Base-by-base conservation (phyloP, 2,113 vertebrate species). In the Paramormyrops kingsleyae region DNA sequence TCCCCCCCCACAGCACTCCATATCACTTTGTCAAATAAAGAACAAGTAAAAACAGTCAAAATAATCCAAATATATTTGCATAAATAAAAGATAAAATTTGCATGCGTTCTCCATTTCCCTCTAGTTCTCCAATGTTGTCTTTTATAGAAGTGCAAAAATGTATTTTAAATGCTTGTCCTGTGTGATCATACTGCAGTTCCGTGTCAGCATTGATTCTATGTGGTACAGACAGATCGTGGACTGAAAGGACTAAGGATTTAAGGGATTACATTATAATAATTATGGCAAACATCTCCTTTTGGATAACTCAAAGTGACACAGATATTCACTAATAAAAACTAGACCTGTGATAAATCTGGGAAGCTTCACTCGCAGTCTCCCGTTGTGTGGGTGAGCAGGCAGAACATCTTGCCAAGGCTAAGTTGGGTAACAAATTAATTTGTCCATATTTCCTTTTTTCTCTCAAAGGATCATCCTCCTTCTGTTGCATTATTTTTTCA, bases 361-460 rank as follows among this genome's bases (percentile, higher is more conserved):
- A 87, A 52, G 84, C 46, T 59, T 62, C 39, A n/a, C 56, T 53
- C 84, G 52, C 44, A 47, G 9, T n/a, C 83, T 47, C 83, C 39
- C 7, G 9, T 83, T 83, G 44, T 35, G 47, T 89, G 50, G 74
- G 19, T 84, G 35, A 84, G 9, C n/a, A 19, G 35, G 77, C 47
- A 44, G 77, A 84, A 62, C 80, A 84, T 46, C 50, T 27, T 89
- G 80, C 52, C 80, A 85, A 89, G 80, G 80, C 89, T 52, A 85
- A 44, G 35, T 42, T 46, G 80, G 80, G 50, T 62, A 89, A 85
- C 50, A 89, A 52, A 84, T 49, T 85, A 35, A 89, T 89, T 85
- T 89, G 52, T 62, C 50, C 80, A 89, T 89, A 89, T 89, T 89
- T 89, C 52, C 83, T 53, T 89, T 52, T 62, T 42, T 42, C 66